Base-by-base conservation (phyloP, 2,888 invertebrate species). In the Dorcus hopei region DNA sequence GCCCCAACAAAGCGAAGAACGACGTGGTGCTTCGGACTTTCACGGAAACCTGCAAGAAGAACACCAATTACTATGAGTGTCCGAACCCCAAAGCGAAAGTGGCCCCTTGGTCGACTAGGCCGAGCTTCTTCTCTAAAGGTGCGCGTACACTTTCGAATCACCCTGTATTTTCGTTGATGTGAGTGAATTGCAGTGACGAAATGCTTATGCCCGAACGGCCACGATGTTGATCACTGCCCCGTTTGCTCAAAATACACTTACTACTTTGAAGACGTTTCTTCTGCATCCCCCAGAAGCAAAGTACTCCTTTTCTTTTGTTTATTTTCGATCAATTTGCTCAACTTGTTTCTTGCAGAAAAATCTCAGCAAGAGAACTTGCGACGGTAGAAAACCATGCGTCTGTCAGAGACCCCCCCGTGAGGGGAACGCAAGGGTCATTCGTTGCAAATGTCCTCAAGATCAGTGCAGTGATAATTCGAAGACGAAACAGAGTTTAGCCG, bases 211-310 rank as follows among this genome's bases (percentile, higher is more conserved):
- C 43, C 47, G 19, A 58, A 59, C n/a, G 49, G 53, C 9, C 66
- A 68, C 38, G 52, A 57, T 9, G 52, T 53, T 38, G 60, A 62
- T 5, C 52, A 61, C 47, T 71, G 71, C 52, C 63, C 65, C 1
- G 65, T 71, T 5, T 71, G 71, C 54, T 52, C 66, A 7, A 70
- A 68, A 55, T 71, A 71, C 54, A 65, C 61, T 48, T 61, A 63
- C 55, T 70, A 70, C 55, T 71, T 71, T 56, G 63, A 70, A 38
- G 48, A 11, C 42, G 6, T 33, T 48, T 19, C 43, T 33, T 23
- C 49, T 26, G 43, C 39, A 42, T 47, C 54, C 16, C 5, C 23
- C 5, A 38, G 41, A 9, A 41, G 38, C 9, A 42, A 52, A 39
- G 52, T 57, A 49, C 16, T 45, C 14, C 9, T 11, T 1, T 9